Base-by-base conservation (phyloP, 1,140 invertebrate genomes). In the Arion vulgaris region DNA sequence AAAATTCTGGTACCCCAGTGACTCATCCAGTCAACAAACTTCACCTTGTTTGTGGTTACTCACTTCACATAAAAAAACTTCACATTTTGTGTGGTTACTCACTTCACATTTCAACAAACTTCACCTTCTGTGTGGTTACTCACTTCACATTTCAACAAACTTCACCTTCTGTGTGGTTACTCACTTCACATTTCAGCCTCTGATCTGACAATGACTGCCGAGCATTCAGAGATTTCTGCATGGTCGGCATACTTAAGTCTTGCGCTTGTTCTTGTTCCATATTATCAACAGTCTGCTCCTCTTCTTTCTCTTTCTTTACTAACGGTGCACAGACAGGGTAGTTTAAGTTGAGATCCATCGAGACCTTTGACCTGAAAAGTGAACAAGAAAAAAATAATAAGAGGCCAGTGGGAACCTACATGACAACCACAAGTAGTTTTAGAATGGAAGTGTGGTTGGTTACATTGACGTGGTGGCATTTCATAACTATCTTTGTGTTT, bases 181-280 rank as follows among this genome's bases (percentile, higher is more conserved):
- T 78, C 53, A 78, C 76, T 26, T 78, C 76, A 78, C 76, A 78
- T 41, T 78, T 78, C 1, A 81, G n/a, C 11, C 32, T 81, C 34
- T 28, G 34, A 69, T 81, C 68, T 17, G 41, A 26, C 9, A n/a
- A 53, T 9, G 74, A 32, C 2, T 78, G 51, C 34, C 51, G 32
- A 23, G 68, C 17, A 34, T 17, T 34, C 1, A 49, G 49, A 49
- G 71, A 17, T 74, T 41, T 73, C 51, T 71, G 34, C n/a, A 38
- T 57, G 19, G 69, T 28, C 11, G 28, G 45, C 69, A 81, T 69
- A 41, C 80, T 81, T 28, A 81, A 41, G 34, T 81, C 80, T 49
- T 81, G 39, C 28, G 80, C 80, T 36, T 81, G 80, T 49, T 81
- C 80, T n/a, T 81, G 66, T 1, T 73, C 69, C 32, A 36, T 32